Conservation (phyloP, 1,140 invertebrate genomes). For the Listronotus oregonensis region DNA sequence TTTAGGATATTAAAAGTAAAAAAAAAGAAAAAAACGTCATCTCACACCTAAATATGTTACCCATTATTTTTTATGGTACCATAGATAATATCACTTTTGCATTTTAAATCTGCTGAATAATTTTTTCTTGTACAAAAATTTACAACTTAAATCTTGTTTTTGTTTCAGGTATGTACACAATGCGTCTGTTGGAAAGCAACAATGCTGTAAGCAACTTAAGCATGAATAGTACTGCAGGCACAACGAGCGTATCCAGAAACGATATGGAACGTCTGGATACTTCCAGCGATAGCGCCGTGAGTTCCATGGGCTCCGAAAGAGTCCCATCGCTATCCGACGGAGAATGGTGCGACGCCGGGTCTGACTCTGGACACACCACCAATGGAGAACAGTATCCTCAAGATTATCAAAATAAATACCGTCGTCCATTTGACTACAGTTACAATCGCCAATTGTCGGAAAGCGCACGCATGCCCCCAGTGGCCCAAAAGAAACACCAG, state of each 20-base stretch:
- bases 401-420: conserved; percentile 70
- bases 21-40: no score
- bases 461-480: conserved; percentile 63
- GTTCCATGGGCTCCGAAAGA: conserved; percentile 89
- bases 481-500: conserved; percentile 91
- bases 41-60: no score
- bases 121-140: no score
- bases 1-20: no score
- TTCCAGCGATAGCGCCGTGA: conserved; percentile 85
- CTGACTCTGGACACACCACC: conserved; percentile 76
- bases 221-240: conserved; percentile 52
- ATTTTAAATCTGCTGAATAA: no score
- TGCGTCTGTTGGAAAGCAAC: conserved; percentile 77
- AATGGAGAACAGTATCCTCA: conserved; percentile 64
- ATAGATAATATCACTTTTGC: no score
- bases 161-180: conserved; percentile 80
- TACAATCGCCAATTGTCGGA: conserved; percentile 59
- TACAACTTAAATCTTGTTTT: not conserved
- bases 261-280: conserved; percentile 75
- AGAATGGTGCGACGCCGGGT: conserved; percentile 86
- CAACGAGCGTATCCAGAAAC: conserved; percentile 53
- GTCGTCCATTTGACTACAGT: conserved; percentile 77
- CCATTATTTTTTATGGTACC: no score
- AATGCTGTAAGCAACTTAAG: conserved; percentile 49
- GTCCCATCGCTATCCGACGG: conserved; percentile 84